Percentiles rank a stretch among this genome's conserved stretches.
Conservation (phyloP, 2,888 invertebrate genomes). For the Cryptophagus acutangulus region DNA sequence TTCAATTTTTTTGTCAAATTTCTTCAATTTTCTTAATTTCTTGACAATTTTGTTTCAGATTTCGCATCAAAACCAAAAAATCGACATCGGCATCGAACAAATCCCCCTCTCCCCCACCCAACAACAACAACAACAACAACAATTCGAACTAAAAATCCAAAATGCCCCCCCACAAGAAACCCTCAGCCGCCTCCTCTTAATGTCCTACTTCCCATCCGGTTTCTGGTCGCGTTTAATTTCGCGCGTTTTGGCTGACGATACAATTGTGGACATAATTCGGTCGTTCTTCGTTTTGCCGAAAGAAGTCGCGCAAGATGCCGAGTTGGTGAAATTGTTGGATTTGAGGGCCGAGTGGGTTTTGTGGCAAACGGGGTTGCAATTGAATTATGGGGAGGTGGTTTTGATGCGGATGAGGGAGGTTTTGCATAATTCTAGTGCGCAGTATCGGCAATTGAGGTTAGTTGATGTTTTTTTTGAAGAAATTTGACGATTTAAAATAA, state of each 20-base stretch:
- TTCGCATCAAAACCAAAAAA: too few species aligned
- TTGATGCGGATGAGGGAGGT: conserved; percentile 82
- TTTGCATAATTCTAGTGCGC: conserved; percentile 50
- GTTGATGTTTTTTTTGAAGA: not conserved
- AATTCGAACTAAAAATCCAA: too few species aligned
- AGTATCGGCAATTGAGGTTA: conserved; percentile 48
- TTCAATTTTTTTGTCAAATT: too few species aligned
- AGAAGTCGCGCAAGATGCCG: conserved; percentile 61
- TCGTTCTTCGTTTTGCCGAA: conserved; percentile 67
- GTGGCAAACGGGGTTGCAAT: conserved; percentile 88
- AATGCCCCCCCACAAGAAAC: too few species aligned
- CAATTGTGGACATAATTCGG: conserved; percentile 72
- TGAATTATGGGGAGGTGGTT: conserved; percentile 77
- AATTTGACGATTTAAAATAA: not conserved
- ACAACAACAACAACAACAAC: too few species aligned
- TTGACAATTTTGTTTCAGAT: too few species aligned
- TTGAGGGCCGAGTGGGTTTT: conserved; percentile 83
- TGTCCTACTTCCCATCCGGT: conserved; percentile 97
- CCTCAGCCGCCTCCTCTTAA: conserved; percentile 73
- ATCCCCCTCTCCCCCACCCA: too few species aligned
- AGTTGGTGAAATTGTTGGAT: conserved; percentile 59
- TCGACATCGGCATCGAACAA: too few species aligned
- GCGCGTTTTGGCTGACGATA: conserved; percentile 84
- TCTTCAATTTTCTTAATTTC: too few species aligned
- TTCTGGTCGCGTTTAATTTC: conserved; percentile 96